Evolutionary conservation across 2,888 invertebrate species (phyloP).

Genomic region (Stegana nigrithorax): DNA sequence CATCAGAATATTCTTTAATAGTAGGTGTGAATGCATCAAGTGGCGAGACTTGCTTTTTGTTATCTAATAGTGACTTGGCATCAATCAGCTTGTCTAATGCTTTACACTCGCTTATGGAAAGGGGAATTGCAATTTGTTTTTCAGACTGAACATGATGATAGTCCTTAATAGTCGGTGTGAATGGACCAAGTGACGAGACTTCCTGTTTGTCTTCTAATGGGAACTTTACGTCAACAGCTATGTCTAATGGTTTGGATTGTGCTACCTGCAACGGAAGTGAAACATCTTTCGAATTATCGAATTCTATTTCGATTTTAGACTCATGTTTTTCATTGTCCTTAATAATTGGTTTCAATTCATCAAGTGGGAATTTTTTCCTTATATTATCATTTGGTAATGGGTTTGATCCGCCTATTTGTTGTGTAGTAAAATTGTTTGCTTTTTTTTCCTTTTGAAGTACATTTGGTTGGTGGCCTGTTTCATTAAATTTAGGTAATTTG

Average conservation of each 20-base stretch:
- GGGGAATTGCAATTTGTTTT: not conserved
- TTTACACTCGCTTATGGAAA: too few species aligned
- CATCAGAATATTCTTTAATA: too few species aligned
- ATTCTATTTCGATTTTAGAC: too few species aligned
- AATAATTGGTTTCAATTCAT: not conserved
- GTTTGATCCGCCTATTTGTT: too few species aligned
- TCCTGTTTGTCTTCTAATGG: not conserved
- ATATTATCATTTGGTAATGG: too few species aligned
- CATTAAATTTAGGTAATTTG: not conserved
- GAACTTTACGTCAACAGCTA: not conserved
- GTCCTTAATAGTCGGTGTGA: not conserved
- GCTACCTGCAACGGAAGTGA: not conserved
- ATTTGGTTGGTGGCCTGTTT: not conserved
- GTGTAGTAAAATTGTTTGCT: not conserved
- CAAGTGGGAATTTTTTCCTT: too few species aligned
- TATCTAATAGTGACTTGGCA: too few species aligned
- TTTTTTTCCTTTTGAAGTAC: not conserved
- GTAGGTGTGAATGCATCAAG: not conserved
- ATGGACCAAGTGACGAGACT: not conserved
- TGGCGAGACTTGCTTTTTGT: too few species aligned
- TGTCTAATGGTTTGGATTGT: not conserved
- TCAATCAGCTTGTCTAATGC: too few species aligned
- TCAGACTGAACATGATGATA: not conserved
- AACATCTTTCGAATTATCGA: too few species aligned
- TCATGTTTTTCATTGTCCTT: too few species aligned